Conservation (phyloP, 2,888 invertebrate genomes). For the Adineta ricciae region DNA sequence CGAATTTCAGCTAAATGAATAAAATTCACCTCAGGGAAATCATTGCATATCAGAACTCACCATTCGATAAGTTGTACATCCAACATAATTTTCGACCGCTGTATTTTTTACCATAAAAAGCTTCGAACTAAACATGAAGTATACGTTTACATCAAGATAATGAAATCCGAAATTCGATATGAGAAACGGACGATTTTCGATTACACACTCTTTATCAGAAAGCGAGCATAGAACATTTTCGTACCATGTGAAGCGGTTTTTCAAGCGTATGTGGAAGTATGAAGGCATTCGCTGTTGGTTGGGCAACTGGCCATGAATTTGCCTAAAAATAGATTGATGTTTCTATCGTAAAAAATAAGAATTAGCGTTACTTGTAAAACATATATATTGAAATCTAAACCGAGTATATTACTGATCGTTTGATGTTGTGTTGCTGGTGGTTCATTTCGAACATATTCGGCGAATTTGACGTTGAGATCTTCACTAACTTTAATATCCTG, state of each 20-base stretch:
- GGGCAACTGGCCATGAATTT: constrained; percentile 77
- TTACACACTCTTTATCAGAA: no score
- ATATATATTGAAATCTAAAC: constrained; percentile 57
- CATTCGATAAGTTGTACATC: constrained; percentile 86
- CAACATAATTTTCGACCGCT: constrained; percentile 88
- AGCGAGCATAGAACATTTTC: constrained; percentile 35
- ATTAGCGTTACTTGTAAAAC: constrained; percentile 52
- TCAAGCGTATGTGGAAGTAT: constrained; percentile 78
- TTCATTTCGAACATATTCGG: constrained; percentile 53
- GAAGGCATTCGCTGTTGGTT: constrained; percentile 69
- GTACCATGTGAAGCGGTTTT: constrained; percentile 67
- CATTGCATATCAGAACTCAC: no score
- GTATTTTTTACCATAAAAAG: constrained; percentile 75
- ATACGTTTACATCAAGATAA: no score
- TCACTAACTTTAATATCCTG: constrained; percentile 86
- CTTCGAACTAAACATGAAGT: constrained; percentile 76
- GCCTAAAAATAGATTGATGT: constrained; percentile 36
- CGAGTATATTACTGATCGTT: constrained; percentile 45
- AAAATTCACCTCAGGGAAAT: no score
- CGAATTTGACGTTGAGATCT: constrained; percentile 78
- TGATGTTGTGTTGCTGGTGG: neutral
- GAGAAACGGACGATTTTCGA: no score
- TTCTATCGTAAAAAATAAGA: neutral
- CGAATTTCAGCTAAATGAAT: constrained; percentile 63
- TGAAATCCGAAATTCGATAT: no score